These are phyloP conservation scores for Zootermopsis nevadensis DNA, from an alignment of 2,888 invertebrate genomes.

Conservation along the genomic window DNA sequence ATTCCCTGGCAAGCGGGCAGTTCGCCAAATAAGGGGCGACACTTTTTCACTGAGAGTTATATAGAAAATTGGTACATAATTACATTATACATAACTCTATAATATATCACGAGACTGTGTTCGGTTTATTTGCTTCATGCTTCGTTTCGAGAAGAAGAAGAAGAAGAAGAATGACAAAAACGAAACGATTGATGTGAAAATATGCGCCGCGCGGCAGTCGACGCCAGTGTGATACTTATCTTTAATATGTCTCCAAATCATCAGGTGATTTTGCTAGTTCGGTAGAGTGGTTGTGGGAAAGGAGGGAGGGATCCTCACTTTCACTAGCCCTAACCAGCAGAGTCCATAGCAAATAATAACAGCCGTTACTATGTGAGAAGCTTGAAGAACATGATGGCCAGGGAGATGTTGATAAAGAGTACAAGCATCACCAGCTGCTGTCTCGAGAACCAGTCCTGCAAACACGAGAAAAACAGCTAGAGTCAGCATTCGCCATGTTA, in stretches of 20 bases:
- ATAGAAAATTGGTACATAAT: conserved; percentile 6
- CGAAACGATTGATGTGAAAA: conserved; percentile 32
- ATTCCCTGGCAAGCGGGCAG: not conserved
- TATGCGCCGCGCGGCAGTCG: conserved; percentile 2
- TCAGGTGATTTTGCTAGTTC: not conserved
- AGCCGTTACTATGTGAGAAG: conserved; percentile 82
- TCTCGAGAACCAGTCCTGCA: conserved; percentile 95
- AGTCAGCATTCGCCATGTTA: not conserved
- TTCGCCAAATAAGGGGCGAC: no score
- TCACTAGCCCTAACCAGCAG: conserved; percentile 7
- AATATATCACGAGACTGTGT: not conserved
- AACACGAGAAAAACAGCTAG: conserved; percentile 55
- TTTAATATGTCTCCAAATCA: not conserved
- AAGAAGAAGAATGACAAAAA: conserved; percentile 14
- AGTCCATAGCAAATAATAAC: not conserved
- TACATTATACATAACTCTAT: not conserved
- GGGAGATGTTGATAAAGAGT: conserved; percentile 91
- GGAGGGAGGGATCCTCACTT: not conserved
- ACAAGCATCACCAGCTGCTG: conserved; percentile 95
- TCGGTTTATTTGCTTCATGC: not conserved
- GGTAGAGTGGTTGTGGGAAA: not conserved
- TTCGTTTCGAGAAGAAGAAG: conserved; percentile 35
- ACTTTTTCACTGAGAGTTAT: not conserved
- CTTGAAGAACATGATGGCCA: conserved; percentile 96
- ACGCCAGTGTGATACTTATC: not conserved